Conservation (phyloP, 2,797 vertebrate species). For the Rhadinocentrus ornatus region DNA sequence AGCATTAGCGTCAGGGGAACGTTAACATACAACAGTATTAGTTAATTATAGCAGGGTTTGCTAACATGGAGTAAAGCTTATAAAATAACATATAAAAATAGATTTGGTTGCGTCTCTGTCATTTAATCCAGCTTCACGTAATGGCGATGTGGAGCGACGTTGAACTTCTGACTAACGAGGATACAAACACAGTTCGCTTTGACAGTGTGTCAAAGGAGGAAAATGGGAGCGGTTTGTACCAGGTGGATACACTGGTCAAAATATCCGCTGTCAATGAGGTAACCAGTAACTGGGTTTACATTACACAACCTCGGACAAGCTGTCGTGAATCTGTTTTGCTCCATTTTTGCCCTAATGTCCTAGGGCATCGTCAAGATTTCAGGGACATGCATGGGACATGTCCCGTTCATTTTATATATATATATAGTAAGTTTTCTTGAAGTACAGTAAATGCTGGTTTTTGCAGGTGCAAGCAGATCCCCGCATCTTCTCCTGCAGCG, state of each 20-base stretch:
- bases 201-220: conserved; percentile 81
- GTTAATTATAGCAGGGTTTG: neutral
- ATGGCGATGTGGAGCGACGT: conserved; percentile 90
- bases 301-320: neutral
- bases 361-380: neutral
- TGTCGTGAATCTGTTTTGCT: neutral
- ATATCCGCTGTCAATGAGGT: conserved; percentile 89
- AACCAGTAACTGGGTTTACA: conserved; percentile 19
- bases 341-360: no score
- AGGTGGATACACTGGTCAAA: conserved; percentile 89
- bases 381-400: no score
- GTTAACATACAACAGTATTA: neutral
- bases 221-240: conserved; percentile 88
- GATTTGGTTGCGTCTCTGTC: neutral
- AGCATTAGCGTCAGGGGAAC: neutral
- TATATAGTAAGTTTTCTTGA: no score
- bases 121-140: conserved; percentile 6
- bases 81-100: no score
- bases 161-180: conserved; percentile 91
- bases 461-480: conserved; percentile 84
- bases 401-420: no score
- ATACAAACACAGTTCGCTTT: conserved; percentile 85
- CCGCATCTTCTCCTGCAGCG: conserved; percentile 79
- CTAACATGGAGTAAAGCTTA: neutral
- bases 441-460: conserved; percentile 10